phyloP scores from a whole-genome alignment of 2,797 vertebrate species.

The Heterohyrax brucei region DNA sequence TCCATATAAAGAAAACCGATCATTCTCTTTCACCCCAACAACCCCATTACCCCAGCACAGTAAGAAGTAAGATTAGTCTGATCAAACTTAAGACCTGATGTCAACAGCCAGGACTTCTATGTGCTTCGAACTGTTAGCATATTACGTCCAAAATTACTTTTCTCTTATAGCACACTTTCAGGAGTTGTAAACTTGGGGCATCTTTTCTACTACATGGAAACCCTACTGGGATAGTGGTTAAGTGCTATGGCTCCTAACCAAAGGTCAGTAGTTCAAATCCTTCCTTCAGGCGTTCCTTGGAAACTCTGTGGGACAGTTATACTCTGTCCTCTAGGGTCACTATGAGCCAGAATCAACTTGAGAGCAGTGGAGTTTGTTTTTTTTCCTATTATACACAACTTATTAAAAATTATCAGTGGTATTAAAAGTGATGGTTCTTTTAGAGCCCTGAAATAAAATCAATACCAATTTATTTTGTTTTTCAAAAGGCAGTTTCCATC shows the following conservation, averaged over 20 bases:
- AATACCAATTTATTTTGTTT: constrained; percentile 11
- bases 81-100: constrained; percentile 52
- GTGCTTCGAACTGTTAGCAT: constrained; percentile 1
- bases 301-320: too few relatives aligned
- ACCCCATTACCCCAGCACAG: constrained; percentile 41
- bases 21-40: constrained; percentile 63
- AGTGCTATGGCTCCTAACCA: too few relatives aligned
- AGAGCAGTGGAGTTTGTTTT: too few relatives aligned
- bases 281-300: too few relatives aligned
- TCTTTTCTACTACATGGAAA: neutral
- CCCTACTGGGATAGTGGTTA: too few relatives aligned
- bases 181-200: constrained; percentile 29
- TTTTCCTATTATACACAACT: neutral
- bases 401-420: neutral
- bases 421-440: neutral
- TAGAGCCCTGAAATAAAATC: neutral
- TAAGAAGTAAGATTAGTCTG: constrained; percentile 67
- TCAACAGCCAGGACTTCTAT: constrained; percentile 46
- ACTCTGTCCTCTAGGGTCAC: too few relatives aligned
- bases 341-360: too few relatives aligned
- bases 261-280: too few relatives aligned
- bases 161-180: neutral
- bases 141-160: constrained; percentile 11
- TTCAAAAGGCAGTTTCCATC: constrained; percentile 6
- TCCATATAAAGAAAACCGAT: constrained; percentile 65